Evolutionary conservation across 2,113 vertebrate species (phyloP).

Genomic region (Crotalus tigris): DNA sequence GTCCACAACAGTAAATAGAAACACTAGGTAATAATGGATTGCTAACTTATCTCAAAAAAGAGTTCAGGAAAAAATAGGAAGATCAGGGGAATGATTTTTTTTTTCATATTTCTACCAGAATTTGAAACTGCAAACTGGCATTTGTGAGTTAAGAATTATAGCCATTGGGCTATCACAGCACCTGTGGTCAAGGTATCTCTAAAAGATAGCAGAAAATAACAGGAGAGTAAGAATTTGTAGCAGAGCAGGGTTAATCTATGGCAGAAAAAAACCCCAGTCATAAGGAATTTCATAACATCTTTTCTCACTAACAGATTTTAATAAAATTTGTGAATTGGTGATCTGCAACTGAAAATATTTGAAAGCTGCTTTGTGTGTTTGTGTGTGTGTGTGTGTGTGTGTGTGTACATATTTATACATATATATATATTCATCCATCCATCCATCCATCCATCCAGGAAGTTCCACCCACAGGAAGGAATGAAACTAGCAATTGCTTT

Average conservation of each 20-base stretch:
- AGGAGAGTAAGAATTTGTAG: background rate
- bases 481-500: background rate
- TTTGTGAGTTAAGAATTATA: background rate
- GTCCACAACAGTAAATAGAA: background rate
- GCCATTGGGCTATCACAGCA: background rate
- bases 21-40: background rate
- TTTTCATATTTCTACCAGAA: background rate
- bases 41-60: background rate
- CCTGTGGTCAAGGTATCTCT: background rate
- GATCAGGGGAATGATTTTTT: background rate
- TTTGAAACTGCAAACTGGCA: background rate
- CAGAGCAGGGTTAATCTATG: background rate
- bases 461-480: background rate
- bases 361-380: background rate
- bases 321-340: background rate
- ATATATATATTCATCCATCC: background rate
- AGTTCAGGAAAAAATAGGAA: background rate
- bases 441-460: background rate
- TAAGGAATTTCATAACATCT: background rate
- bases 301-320: background rate
- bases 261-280: background rate
- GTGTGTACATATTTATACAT: background rate
- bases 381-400: background rate
- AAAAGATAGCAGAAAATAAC: background rate
- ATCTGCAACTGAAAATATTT: background rate